Evolutionary conservation across 2,888 invertebrate species (phyloP).

Genomic region (Drosophila melanosoma): DNA sequence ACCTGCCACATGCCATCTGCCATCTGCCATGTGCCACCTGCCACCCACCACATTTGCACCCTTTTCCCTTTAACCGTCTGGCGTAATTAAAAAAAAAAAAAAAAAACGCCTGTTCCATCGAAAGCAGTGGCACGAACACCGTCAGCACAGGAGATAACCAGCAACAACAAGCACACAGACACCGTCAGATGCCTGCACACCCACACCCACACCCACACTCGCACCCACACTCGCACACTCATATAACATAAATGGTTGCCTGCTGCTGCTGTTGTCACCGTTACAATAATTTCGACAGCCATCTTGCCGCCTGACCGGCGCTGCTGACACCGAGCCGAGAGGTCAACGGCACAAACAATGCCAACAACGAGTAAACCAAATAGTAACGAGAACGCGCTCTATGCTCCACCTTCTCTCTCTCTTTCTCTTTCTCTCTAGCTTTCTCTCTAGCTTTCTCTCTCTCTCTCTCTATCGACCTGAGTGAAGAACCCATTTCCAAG

Average conservation of each 20-base stretch:
- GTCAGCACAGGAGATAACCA: slow-evolving; percentile 26
- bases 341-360: slow-evolving; percentile 58
- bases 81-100: slow-evolving; percentile 57
- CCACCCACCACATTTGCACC: neutral
- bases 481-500: neutral
- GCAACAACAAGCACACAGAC: slow-evolving; percentile 24
- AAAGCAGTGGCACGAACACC: slow-evolving; percentile 2
- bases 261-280: slow-evolving; percentile 42
- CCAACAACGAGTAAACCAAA: slow-evolving; percentile 25
- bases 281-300: slow-evolving; percentile 65
- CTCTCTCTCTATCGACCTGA: neutral
- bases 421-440: neutral
- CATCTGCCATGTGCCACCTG: neutral
- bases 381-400: slow-evolving; percentile 8
- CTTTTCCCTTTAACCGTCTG: neutral
- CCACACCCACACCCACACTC: slow-evolving; percentile 1
- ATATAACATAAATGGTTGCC: slow-evolving; percentile 28
- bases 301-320: slow-evolving; percentile 51
- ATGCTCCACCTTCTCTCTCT: neutral
- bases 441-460: too few species aligned
- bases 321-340: slow-evolving; percentile 1
- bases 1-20: neutral
- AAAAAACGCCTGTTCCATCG: slow-evolving; percentile 13
- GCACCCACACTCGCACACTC: slow-evolving; percentile 6
- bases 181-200: slow-evolving; percentile 24